A percentile compares a stretch with the other conserved stretches of the same genome.
These are phyloP conservation scores for Stichopus chloronotus DNA, from an alignment of 35 echinoderm and acorn worm species.

Conservation along the genomic window DNA sequence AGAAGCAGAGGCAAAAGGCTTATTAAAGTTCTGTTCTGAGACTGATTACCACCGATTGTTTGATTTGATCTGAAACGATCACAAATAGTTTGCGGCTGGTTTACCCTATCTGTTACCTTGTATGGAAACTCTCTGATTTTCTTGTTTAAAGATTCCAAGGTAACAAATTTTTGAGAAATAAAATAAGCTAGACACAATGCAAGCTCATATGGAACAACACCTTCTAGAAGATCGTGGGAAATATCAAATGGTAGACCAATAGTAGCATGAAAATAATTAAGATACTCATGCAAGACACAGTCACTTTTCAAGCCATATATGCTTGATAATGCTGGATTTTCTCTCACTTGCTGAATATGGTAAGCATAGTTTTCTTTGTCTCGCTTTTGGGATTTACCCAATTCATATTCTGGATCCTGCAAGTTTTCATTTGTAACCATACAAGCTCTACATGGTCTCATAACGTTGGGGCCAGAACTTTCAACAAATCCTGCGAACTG, in stretches of 20 bases:
- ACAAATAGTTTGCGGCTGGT: conserved; percentile 18
- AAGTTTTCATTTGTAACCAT: background rate
- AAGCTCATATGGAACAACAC: conserved; percentile 42
- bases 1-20: background rate
- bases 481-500: conserved; percentile 18
- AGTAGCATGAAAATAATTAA: conserved; percentile 24
- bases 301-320: conserved; percentile 15
- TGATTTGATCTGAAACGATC: background rate
- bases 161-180: conserved; percentile 7
- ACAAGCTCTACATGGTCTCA: conserved; percentile 14
- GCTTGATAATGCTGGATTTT: conserved; percentile 7
- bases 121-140: background rate
- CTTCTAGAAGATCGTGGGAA: conserved; percentile 35
- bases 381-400: background rate
- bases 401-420: background rate
- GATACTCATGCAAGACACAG: conserved; percentile 25
- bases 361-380: conserved; percentile 42
- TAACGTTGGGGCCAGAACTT: conserved; percentile 39
- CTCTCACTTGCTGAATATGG: conserved; percentile 20
- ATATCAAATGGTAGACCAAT: conserved; percentile 42
- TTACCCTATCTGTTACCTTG: conserved; percentile 10
- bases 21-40: conserved; percentile 34
- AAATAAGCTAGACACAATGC: background rate
- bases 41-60: conserved; percentile 42
- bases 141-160: conserved; percentile 20